phyloP scores from a whole-genome alignment of 2,797 vertebrate species.

The Pachyuromys duprasi region DNA sequence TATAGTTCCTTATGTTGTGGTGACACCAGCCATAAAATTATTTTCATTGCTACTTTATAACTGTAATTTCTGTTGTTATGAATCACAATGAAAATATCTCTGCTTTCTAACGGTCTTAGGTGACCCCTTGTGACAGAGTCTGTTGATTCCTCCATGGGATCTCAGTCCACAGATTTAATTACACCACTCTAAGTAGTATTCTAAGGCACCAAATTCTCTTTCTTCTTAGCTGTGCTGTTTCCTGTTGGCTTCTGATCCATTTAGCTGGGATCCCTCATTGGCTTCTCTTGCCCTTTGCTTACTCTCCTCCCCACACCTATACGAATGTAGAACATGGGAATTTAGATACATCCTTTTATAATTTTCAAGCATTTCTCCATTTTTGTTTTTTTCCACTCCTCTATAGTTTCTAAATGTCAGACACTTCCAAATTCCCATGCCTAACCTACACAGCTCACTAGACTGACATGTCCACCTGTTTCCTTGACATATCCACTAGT shows the following conservation, averaged over 20 bases:
- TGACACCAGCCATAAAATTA: not conserved
- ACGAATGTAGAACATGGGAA: too few species aligned
- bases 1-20: not conserved
- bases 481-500: not conserved
- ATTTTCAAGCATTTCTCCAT: not conserved
- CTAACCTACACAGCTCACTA: not conserved
- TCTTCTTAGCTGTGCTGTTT: not conserved
- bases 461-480: not conserved
- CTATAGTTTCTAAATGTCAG: not conserved
- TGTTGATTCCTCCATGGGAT: too few species aligned
- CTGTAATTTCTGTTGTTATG: not conserved
- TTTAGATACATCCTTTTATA: not conserved
- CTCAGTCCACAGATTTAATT: not conserved
- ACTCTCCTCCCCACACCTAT: not conserved
- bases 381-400: not conserved
- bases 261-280: not conserved
- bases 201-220: not conserved
- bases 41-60: not conserved
- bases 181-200: not conserved
- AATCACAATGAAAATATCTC: not conserved
- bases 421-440: constrained; percentile 17
- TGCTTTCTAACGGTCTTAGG: not conserved
- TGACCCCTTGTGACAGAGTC: not conserved
- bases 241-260: not conserved
- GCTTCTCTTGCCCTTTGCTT: not conserved